These are phyloP conservation scores for Phenganax marumi DNA, from an alignment of 92 coral and sea anemone species.

Conservation along the genomic window DNA sequence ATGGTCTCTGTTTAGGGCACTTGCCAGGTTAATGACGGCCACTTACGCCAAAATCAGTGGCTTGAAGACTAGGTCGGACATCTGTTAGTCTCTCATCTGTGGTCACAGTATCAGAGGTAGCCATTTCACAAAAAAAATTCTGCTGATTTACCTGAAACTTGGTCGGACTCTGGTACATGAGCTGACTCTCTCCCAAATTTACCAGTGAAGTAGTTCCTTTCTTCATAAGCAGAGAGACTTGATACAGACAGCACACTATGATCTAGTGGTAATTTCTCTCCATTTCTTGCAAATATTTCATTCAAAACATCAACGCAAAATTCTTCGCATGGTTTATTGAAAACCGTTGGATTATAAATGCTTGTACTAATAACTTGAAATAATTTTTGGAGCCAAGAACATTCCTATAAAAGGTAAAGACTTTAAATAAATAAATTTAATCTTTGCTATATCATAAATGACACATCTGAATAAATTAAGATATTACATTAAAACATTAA, in stretches of 20 bases:
- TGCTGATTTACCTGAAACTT: neutral
- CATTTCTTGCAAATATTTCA: constrained; percentile 17
- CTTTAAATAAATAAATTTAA: too few species aligned
- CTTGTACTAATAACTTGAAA: neutral
- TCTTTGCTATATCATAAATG: too few species aligned
- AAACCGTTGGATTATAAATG: neutral
- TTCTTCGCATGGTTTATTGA: constrained; percentile 25
- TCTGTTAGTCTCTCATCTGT: too few species aligned
- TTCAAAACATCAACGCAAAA: constrained; percentile 22
- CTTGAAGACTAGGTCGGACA: too few species aligned
- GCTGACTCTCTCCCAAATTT: constrained; percentile 12
- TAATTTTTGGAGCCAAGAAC: constrained; percentile 27
- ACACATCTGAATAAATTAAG: too few species aligned
- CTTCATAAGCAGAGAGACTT: neutral
- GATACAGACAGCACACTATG: constrained; percentile 8
- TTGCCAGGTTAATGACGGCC: too few species aligned
- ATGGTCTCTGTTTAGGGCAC: too few species aligned
- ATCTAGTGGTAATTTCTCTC: neutral
- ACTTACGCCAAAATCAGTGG: too few species aligned
- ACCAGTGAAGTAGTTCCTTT: neutral
- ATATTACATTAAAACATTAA: too few species aligned
- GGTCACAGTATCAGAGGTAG: too few species aligned
- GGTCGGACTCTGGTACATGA: neutral
- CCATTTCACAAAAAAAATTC: too few species aligned
- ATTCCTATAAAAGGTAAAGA: neutral